These are phyloP conservation scores for Caranx ignobilis DNA, from an alignment of 2,113 vertebrate species.

Conservation along the genomic window DNA sequence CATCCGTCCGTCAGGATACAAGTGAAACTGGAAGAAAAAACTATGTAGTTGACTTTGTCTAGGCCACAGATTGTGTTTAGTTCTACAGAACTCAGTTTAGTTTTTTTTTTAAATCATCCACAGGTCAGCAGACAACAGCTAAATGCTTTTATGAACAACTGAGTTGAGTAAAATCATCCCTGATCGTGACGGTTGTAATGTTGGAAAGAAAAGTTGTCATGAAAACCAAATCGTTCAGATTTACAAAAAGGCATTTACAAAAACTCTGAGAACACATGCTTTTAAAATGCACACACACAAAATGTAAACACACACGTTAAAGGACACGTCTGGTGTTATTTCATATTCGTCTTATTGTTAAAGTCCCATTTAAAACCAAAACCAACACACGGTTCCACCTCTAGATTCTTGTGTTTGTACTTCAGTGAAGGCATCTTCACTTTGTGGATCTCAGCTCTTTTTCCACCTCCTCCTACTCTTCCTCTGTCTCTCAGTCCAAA, in stretches of 20 bases:
- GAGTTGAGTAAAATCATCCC: slow-evolving; percentile 59
- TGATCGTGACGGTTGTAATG: slow-evolving; percentile 62
- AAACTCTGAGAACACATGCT: slow-evolving; percentile 44
- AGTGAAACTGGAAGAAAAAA: slow-evolving; percentile 15
- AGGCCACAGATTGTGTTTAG: slow-evolving; percentile 43
- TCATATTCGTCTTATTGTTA: slow-evolving; percentile 4
- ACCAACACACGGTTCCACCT: background rate
- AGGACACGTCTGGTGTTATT: slow-evolving; percentile 50
- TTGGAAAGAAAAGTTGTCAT: slow-evolving; percentile 36
- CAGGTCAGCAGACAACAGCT: slow-evolving; percentile 43
- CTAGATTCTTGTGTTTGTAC: too few species aligned
- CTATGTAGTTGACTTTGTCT: slow-evolving; percentile 19
- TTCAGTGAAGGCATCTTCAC: too few species aligned
- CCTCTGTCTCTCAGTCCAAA: background rate
- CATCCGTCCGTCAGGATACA: slow-evolving; percentile 2
- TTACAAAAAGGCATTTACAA: slow-evolving; percentile 66
- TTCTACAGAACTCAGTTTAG: slow-evolving; percentile 17
- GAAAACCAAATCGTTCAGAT: slow-evolving; percentile 38
- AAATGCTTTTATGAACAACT: slow-evolving; percentile 61
- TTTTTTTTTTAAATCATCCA: slow-evolving; percentile 12
- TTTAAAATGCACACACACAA: slow-evolving; percentile 50
- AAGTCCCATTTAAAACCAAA: slow-evolving; percentile 27
- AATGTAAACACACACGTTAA: slow-evolving; percentile 58
- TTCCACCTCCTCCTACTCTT: too few species aligned
- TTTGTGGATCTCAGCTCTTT: too few species aligned